Evolutionary conservation across 1,140 invertebrate genomes (phyloP).

Genomic region (Agrilus planipennis): DNA sequence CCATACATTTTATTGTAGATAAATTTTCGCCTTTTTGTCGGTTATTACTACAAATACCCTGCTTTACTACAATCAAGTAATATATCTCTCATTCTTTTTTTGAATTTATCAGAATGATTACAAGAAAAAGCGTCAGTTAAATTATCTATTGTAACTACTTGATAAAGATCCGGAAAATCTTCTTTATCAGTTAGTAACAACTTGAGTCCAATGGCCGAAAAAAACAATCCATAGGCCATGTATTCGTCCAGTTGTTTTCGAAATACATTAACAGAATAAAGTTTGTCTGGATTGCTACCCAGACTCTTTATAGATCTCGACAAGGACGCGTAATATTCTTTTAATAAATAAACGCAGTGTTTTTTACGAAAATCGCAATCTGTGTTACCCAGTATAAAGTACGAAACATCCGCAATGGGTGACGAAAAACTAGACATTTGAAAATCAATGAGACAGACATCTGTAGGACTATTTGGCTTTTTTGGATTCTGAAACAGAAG

Average conservation of each 20-base stretch:
- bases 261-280: constrained; percentile 31
- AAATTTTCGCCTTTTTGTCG: too few relatives aligned
- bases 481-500: constrained; percentile 1
- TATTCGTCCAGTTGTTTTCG: constrained; percentile 7
- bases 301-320: constrained; percentile 30
- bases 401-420: constrained; percentile 44
- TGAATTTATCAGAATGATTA: too few relatives aligned
- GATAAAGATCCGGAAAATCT: constrained; percentile 1
- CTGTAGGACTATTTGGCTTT: constrained; percentile 2
- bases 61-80: too few relatives aligned
- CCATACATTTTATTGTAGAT: too few relatives aligned
- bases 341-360: constrained; percentile 35
- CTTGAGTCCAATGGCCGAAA: constrained; percentile 4
- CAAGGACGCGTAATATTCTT: constrained; percentile 44
- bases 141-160: too few relatives aligned
- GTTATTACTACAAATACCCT: too few relatives aligned
- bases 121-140: too few relatives aligned
- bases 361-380: constrained; percentile 34
- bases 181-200: background rate
- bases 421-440: constrained; percentile 43
- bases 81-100: too few relatives aligned
- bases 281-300: constrained; percentile 31
- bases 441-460: constrained; percentile 36
- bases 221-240: constrained; percentile 4
- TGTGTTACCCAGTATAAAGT: constrained; percentile 44